A percentile compares a stretch with the other conserved stretches of the same genome.
Evolutionary conservation across 2,113 vertebrate species (phyloP).

Genomic region (Nothoprocta perdicaria): DNA sequence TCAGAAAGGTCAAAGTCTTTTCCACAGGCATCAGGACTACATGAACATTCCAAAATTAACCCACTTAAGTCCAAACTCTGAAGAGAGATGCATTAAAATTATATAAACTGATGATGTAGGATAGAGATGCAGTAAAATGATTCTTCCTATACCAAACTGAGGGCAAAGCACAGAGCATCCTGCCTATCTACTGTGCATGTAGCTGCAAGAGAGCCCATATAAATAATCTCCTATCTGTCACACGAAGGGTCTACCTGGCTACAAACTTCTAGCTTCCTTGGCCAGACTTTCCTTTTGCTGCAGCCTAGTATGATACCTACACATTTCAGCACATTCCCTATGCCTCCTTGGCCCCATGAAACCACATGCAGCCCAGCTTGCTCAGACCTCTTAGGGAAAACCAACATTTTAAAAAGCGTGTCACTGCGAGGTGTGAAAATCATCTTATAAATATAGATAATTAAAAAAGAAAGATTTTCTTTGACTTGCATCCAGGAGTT

Average conservation of each 20-base stretch:
- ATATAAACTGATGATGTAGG: background rate
- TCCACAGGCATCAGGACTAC: background rate
- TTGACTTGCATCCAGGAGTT: slow-evolving; percentile 3
- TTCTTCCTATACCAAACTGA: background rate
- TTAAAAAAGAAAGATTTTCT: background rate
- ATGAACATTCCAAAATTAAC: background rate
- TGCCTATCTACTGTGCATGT: background rate
- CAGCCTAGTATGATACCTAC: background rate
- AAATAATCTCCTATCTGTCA: background rate
- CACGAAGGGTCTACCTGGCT: background rate
- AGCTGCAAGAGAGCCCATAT: background rate
- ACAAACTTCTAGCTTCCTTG: background rate
- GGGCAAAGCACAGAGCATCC: background rate
- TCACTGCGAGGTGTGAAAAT: background rate
- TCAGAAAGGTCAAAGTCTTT: background rate
- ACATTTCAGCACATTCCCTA: background rate
- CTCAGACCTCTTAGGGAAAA: background rate
- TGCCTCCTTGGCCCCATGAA: background rate
- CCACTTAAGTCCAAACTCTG: background rate
- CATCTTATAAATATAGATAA: background rate
- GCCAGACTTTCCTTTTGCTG: background rate
- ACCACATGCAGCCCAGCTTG: background rate
- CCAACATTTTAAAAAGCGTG: background rate
- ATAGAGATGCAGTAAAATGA: background rate
- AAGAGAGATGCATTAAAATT: background rate